phyloP scores from a whole-genome alignment of 2,888 invertebrate genomes.

The Apotomis capreana region DNA sequence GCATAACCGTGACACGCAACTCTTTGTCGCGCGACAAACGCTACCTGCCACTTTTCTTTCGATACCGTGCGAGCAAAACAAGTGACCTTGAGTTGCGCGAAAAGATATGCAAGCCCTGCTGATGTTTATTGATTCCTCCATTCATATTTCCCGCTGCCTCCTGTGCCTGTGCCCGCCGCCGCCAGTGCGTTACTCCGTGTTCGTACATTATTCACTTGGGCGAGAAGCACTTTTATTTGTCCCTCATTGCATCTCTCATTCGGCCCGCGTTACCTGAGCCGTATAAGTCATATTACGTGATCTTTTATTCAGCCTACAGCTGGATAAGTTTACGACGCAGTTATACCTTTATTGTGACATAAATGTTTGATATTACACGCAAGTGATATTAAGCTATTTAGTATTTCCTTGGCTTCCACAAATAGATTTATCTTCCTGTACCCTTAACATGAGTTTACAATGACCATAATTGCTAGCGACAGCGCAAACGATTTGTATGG shows the following conservation, averaged over 20 bases:
- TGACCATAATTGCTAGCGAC: too few species aligned
- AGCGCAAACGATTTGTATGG: too few species aligned
- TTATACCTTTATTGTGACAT: conserved; percentile 4
- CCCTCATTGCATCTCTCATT: conserved; percentile 49
- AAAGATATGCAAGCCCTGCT: too few species aligned
- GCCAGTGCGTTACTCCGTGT: conserved; percentile 51
- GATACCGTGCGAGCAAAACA: too few species aligned
- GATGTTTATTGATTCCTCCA: too few species aligned
- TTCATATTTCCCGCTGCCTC: conserved; percentile 47
- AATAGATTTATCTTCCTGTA: too few species aligned
- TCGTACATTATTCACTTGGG: conserved; percentile 69
- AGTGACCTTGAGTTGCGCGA: too few species aligned
- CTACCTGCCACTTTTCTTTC: too few species aligned
- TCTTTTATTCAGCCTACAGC: conserved; percentile 19
- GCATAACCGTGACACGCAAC: too few species aligned
- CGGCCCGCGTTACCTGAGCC: conserved; percentile 10
- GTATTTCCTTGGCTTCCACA: too few species aligned
- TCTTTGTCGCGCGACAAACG: too few species aligned
- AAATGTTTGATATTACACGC: neutral
- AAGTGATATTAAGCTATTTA: neutral
- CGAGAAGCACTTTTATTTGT: conserved; percentile 53
- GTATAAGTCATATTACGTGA: conserved; percentile 18
- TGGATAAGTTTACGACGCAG: conserved; percentile 4
- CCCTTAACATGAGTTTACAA: too few species aligned
- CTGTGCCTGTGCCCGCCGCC: conserved; percentile 38